phyloP scores from a whole-genome alignment of 2,113 vertebrate genomes.

The Poeciliopsis prolifica region DNA sequence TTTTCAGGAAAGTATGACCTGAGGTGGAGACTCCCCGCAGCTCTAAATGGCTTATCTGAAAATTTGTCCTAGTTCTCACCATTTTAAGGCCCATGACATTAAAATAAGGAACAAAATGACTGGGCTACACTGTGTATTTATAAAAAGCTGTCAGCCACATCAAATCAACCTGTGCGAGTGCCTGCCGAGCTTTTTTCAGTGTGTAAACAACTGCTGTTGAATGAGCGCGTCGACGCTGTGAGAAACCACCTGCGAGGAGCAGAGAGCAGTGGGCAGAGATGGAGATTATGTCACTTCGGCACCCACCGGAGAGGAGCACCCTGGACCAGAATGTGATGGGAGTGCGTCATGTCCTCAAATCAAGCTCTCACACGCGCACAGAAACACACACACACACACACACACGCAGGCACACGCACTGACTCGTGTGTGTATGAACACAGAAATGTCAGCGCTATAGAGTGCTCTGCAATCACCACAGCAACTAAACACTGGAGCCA shows the following conservation, averaged over 20 bases:
- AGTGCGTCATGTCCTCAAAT: slow-evolving; percentile 60
- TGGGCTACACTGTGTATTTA: background rate
- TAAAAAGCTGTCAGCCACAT: background rate
- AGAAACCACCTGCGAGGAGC: slow-evolving; percentile 43
- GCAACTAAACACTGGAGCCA: slow-evolving; percentile 62
- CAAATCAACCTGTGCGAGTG: slow-evolving; percentile 7
- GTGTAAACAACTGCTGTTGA: slow-evolving; percentile 23
- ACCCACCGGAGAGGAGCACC: slow-evolving; percentile 63
- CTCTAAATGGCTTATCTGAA: slow-evolving; percentile 10
- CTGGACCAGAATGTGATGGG: slow-evolving; percentile 43
- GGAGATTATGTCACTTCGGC: slow-evolving; percentile 64
- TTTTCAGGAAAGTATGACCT: background rate
- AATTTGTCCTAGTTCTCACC: background rate
- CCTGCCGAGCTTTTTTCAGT: background rate
- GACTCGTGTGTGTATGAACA: slow-evolving; percentile 44
- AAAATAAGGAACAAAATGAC: slow-evolving; percentile 2
- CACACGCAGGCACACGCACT: too few species aligned
- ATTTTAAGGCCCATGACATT: background rate
- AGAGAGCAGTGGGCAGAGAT: slow-evolving; percentile 56
- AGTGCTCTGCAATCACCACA: slow-evolving; percentile 63
- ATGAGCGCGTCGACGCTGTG: slow-evolving; percentile 1
- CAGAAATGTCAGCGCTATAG: slow-evolving; percentile 44
- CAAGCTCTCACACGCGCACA: slow-evolving; percentile 33
- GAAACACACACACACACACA: slow-evolving; percentile 15
- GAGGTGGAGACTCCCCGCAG: background rate